Evolutionary conservation across 2,113 vertebrate genomes (phyloP), one percentile per base, ranked within the genome.

Genomic region (Zingel zingel): DNA sequence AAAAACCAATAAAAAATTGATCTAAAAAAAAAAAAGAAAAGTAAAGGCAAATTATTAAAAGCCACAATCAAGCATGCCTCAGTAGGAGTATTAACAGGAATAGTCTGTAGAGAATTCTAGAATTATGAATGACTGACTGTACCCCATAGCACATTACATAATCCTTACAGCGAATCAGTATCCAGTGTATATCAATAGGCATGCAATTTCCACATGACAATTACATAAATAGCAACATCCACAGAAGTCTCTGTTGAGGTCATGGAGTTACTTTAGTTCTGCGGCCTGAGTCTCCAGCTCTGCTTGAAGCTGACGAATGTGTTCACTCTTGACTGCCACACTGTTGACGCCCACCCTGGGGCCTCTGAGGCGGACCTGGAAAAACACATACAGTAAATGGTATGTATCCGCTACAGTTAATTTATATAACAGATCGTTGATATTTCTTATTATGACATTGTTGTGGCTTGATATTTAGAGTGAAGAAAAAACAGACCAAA

Each of bases 201-300:
- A 67, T 21, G 30, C 6, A 36, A 25, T 11, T 30, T 5, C 7
- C 48, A 62, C 11, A 43, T 67, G n/a, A 65, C 7, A 65, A 36
- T 77, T 57, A 14, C 33, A 33, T 25, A 57, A 58, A 57, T 6
- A 65, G 10, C 0, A 6, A 57, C 23, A 56, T 67, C 10, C 74
- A 30, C 33, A 39, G 9, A 53, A 3, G 4, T 25, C 9, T 30
- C 19, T 21, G 15, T 18, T 33, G 11, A 67, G 16, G 43, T 61
- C n/a, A 57, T 47, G 6, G 27, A 7, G 23, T 92, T 95, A 99
- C 98, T 95, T 96, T 50, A 98, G 92, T 85, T 96, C 94, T 94
- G 95, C 94, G 88, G 96, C 94, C 90, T 96, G 96, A 90, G 94
- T 90, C 89, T 96, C 95, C 94, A 98, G 90, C 88, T 98, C 95